phyloP scores from a whole-genome alignment of 2,113 vertebrate genomes.

The Laterallus jamaicensis region DNA sequence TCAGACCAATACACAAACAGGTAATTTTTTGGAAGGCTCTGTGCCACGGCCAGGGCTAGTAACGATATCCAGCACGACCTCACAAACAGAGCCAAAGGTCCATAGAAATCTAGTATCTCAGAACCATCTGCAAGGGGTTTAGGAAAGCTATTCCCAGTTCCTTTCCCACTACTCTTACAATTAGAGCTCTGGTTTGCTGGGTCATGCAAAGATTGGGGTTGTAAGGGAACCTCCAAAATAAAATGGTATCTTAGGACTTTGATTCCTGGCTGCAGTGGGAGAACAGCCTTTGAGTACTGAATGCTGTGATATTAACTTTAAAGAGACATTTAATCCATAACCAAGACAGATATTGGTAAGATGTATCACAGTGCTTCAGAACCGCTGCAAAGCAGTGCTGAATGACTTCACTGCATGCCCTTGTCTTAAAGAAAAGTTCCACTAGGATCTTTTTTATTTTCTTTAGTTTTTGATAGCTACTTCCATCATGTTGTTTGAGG shows the following conservation, averaged over 20 bases:
- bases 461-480: background rate
- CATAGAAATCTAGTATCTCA: background rate
- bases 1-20: background rate
- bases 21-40: background rate
- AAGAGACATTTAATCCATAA: background rate
- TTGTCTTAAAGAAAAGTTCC: background rate
- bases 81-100: background rate
- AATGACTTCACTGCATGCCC: background rate
- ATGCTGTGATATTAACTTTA: background rate
- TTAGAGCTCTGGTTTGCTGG: background rate
- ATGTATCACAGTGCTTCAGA: fast-evolving
- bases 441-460: background rate
- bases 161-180: background rate
- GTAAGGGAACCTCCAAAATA: too few species aligned
- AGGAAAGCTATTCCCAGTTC: background rate
- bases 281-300: background rate
- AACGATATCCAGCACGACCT: background rate
- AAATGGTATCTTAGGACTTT: background rate
- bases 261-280: background rate
- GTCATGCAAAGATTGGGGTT: background rate
- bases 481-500: background rate
- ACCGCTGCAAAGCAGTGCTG: background rate
- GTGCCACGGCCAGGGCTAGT: background rate
- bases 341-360: background rate
- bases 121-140: background rate